phyloP scores from a whole-genome alignment of 2,113 vertebrate genomes.

The Platysternon megacephalum region DNA sequence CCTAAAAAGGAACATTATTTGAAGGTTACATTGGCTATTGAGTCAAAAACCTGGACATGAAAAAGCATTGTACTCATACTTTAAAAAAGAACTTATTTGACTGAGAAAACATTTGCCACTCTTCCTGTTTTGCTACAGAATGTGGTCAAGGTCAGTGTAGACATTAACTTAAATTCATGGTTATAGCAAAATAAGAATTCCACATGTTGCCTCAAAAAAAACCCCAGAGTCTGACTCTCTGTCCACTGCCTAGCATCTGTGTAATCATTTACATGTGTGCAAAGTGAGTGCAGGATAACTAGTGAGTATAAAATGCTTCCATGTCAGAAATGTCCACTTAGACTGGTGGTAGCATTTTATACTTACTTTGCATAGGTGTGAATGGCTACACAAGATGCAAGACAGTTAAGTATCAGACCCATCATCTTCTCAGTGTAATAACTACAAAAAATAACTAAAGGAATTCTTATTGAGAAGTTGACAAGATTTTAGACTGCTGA shows the following conservation, averaged over 20 bases:
- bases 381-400: not conserved
- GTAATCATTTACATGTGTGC: not conserved
- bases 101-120: not conserved
- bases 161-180: not conserved
- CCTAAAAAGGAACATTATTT: not conserved
- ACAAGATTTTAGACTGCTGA: not conserved
- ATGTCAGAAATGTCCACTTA: not conserved
- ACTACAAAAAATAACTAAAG: not conserved
- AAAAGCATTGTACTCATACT: not conserved
- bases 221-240: not conserved
- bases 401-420: not conserved
- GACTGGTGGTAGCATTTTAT: not conserved
- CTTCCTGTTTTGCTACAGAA: not conserved
- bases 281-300: not conserved
- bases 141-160: not conserved
- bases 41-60: not conserved
- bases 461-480: not conserved
- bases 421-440: not conserved
- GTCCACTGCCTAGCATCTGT: not conserved
- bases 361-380: not conserved
- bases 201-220: not conserved
- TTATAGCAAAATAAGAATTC: not conserved
- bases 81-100: not conserved
- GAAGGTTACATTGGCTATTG: not conserved
- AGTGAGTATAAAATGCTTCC: not conserved